A percentile compares a stretch with the other conserved stretches of the same genome.
These are phyloP conservation scores for Dinomys branickii DNA, from an alignment of 2,113 vertebrate genomes.

Conservation along the genomic window DNA sequence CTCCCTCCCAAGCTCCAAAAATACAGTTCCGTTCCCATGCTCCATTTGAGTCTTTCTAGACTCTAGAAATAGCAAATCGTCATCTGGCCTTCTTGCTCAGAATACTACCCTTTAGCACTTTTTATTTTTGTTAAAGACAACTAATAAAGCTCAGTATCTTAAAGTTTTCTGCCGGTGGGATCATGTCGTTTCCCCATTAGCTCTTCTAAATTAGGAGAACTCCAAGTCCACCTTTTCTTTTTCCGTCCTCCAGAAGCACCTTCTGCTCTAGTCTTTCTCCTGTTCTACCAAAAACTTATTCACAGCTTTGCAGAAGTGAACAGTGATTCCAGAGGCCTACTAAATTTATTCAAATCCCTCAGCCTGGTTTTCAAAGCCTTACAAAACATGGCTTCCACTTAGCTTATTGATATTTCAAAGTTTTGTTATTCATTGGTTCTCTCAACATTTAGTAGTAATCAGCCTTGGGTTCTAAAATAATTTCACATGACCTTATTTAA, in stretches of 20 bases:
- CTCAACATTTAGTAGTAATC: constrained; percentile 16
- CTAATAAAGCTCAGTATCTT: not conserved
- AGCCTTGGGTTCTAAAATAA: not conserved
- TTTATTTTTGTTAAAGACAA: constrained; percentile 24
- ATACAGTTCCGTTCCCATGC: not conserved
- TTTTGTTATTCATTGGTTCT: not conserved
- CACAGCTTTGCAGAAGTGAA: not conserved
- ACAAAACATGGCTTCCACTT: not conserved
- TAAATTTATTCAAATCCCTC: constrained; percentile 2
- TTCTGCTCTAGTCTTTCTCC: not conserved
- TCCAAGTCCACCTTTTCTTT: constrained; percentile 19
- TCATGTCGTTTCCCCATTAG: not conserved
- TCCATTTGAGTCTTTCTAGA: not conserved
- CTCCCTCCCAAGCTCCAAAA: not conserved
- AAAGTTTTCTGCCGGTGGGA: not conserved
- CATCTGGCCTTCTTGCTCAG: not conserved
- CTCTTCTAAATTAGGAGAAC: not conserved
- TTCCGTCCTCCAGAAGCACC: not conserved
- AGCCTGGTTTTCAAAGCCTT: not conserved
- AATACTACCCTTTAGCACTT: not conserved
- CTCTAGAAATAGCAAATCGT: not conserved
- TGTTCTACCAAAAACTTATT: not conserved
- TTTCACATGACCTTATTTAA: not conserved
- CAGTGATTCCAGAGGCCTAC: not conserved
- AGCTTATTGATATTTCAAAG: not conserved